Evolutionary conservation across 2,888 invertebrate genomes (phyloP).

Genomic region (Lagria hirta): DNA sequence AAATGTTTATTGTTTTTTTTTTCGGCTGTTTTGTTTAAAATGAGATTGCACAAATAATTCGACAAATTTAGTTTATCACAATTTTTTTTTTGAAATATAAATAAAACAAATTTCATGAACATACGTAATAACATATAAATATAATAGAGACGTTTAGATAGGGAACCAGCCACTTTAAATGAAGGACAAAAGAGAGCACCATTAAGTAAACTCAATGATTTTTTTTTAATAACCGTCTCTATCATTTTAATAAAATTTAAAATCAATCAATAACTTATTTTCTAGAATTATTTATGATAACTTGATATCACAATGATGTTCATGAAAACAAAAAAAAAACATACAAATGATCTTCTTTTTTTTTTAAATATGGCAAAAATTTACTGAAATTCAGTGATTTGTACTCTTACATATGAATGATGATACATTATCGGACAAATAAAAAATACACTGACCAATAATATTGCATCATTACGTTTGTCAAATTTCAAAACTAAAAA

Average conservation of each 20-base stretch:
- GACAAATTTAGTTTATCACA: conserved; percentile 28
- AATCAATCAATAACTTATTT: conserved; percentile 26
- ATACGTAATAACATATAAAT: conserved; percentile 8
- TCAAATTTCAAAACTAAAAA: conserved; percentile 26
- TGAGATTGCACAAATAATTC: conserved; percentile 29
- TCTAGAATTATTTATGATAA: conserved; percentile 27
- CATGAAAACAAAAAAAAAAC: no score
- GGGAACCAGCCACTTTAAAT: conserved; percentile 4
- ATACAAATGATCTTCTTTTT: conserved; percentile 20
- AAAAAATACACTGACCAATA: conserved; percentile 16
- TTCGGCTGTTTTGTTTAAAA: no score
- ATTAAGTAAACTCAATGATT: no score
- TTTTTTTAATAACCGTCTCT: no score
- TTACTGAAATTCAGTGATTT: conserved; percentile 32
- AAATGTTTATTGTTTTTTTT: no score
- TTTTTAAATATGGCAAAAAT: conserved; percentile 31
- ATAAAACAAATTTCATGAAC: conserved; percentile 20
- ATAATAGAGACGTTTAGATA: conserved; percentile 3
- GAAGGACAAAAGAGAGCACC: conserved; percentile 20
- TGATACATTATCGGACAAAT: conserved; percentile 21
- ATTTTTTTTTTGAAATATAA: conserved; percentile 24
- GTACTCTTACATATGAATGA: conserved; percentile 34
- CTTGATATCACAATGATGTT: conserved; percentile 32
- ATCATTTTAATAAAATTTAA: no score
- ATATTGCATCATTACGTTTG: conserved; percentile 24